Percentiles rank a stretch among this genome's conserved stretches.
Conservation (phyloP, 2,888 invertebrate species). For the Pseudococcus viburni region DNA sequence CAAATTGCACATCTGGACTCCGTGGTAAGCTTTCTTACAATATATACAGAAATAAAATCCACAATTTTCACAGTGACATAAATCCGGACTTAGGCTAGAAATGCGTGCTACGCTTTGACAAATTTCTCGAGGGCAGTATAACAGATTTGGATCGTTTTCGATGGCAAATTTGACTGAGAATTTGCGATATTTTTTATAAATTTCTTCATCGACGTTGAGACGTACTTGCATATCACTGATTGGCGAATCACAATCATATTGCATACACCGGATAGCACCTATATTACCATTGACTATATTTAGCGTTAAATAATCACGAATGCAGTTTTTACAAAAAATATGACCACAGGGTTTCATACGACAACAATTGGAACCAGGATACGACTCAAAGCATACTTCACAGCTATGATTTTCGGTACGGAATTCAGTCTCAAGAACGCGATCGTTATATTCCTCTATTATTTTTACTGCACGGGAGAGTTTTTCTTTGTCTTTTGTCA, state of each 20-base stretch:
- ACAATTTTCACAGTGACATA: conserved; percentile 53
- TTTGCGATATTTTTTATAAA: conserved; percentile 46
- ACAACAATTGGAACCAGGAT: conserved; percentile 24
- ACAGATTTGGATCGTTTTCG: conserved; percentile 58
- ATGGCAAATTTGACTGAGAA: conserved; percentile 39
- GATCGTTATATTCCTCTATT: conserved; percentile 56
- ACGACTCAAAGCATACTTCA: conserved; percentile 44
- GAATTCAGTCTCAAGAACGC: conserved; percentile 31
- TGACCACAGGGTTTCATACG: conserved; percentile 56
- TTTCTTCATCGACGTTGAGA: conserved; percentile 43
- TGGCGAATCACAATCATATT: conserved; percentile 25
- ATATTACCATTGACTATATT: conserved; percentile 45
- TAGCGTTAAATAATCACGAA: conserved; percentile 53
- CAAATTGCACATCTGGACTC: conserved; percentile 47
- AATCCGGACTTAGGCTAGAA: background rate
- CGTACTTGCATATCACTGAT: conserved; percentile 23
- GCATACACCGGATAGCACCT: conserved; percentile 13
- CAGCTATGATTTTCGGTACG: conserved; percentile 15
- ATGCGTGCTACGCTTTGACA: conserved; percentile 59
- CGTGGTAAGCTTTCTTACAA: conserved; percentile 60
- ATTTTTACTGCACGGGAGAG: background rate
- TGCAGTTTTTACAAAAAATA: conserved; percentile 49
- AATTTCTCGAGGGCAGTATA: conserved; percentile 59
- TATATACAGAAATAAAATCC: conserved; percentile 58
- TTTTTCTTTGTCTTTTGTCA: background rate